Evolutionary conservation across 2,113 vertebrate species (phyloP), one percentile per base, ranked within the genome.

Genomic region (Delphinapterus leucas): DNA sequence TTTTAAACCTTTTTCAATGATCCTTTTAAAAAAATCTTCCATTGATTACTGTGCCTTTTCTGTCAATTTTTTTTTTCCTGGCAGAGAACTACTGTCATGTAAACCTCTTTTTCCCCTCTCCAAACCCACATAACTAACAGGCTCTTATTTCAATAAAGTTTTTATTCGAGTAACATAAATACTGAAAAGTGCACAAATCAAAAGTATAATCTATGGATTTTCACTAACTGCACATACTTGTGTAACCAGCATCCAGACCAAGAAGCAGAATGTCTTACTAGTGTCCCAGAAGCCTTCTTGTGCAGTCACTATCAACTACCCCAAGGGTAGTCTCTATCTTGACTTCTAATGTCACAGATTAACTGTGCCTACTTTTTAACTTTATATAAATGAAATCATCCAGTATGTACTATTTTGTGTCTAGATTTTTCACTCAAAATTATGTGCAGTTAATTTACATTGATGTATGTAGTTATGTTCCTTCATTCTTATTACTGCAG

Each of bases 351-450:
- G 41, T 68, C 41, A 87, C 3, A 73, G 77, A 80, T 68, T 60
- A 93, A 87, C 71, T 97, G 28, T 86, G 58, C 41, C 21, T 23
- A 38, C n/a, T 73, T 87, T 36, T 82, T 26, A 90, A 89, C 15
- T 74, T 84, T 31, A 89, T 8, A 38, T 77, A 84, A 88, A 76
- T 84, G 31, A 63, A 38, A 87, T 88, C 73, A 47, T 88, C 73
- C 15, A 71, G 38, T 79, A 92, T 25, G 10, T 44, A 71, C 20
- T 79, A 80, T 36, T 73, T 87, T 81, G 33, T 71, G 31, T 84
- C 61, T 88, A 90, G 61, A 60, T 74, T 77, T 94, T 96, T 71
- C 58, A 95, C 13, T 96, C 76, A 97, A 58, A 96, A 74, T 90
- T 65, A 88, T 25, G 20, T 82, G 49, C 87, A 55, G 71, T 82